These are phyloP conservation scores for Cyclura pinguis DNA, from an alignment of 2,797 vertebrate genomes.

Conservation along the genomic window DNA sequence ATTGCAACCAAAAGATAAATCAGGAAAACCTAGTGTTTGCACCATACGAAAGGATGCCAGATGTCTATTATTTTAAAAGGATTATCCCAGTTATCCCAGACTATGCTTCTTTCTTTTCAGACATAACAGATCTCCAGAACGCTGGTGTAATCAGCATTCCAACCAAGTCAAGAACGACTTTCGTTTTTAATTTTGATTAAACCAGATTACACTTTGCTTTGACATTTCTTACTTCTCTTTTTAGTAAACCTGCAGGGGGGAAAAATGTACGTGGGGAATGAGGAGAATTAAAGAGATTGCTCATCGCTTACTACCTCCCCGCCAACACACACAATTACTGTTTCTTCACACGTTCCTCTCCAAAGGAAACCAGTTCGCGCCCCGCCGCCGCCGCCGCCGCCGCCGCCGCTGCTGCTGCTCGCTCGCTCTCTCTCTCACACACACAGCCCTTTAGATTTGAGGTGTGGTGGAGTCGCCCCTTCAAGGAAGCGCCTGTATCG, in stretches of 20 bases:
- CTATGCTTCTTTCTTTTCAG: background rate
- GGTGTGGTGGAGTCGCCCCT: background rate
- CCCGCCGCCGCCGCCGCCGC: too few species aligned
- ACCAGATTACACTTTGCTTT: background rate
- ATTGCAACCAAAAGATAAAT: background rate
- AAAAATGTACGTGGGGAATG: background rate
- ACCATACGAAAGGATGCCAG: background rate
- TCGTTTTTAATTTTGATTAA: background rate
- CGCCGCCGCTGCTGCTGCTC: too few species aligned
- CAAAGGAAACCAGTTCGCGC: background rate
- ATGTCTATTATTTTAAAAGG: slow-evolving; percentile 8
- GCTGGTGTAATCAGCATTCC: background rate
- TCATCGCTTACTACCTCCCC: too few species aligned
- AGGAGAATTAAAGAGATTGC: too few species aligned
- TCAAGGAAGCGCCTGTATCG: background rate
- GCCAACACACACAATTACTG: too few species aligned
- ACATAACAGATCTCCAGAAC: background rate
- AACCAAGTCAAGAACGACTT: background rate
- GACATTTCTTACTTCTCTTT: too few species aligned
- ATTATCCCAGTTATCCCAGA: slow-evolving; percentile 4
- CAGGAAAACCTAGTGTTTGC: background rate
- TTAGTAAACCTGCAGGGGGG: too few species aligned
- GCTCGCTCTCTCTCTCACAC: too few species aligned
- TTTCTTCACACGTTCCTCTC: too few species aligned
- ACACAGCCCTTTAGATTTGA: too few species aligned